A percentile compares a stretch with the other conserved stretches of the same genome.
phyloP scores from a whole-genome alignment of 1,140 invertebrate genomes.

The Brevipalpus yothersi region DNA sequence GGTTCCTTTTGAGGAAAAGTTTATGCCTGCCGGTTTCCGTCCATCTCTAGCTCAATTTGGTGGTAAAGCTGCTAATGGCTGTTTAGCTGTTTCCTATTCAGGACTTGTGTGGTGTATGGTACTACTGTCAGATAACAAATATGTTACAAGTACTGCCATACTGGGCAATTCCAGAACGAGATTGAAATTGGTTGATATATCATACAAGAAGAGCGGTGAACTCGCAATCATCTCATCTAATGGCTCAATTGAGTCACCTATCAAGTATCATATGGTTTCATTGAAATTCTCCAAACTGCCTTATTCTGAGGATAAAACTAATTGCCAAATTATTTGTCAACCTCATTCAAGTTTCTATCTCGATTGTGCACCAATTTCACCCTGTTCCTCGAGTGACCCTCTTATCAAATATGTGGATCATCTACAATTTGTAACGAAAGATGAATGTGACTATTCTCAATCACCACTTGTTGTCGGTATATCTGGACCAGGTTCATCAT shows the following conservation, averaged over 20 bases:
- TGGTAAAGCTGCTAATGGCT: slow-evolving; percentile 50
- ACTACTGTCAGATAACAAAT: slow-evolving; percentile 10
- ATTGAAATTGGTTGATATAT: slow-evolving; percentile 44
- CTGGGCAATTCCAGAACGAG: slow-evolving; percentile 41
- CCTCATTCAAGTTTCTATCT: slow-evolving; percentile 55
- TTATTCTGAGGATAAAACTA: not conserved
- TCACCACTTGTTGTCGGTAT: slow-evolving; percentile 40
- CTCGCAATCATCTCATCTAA: slow-evolving; percentile 45
- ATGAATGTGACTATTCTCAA: slow-evolving; percentile 36
- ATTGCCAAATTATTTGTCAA: slow-evolving; percentile 25
- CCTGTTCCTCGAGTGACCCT: not conserved
- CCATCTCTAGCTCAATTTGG: slow-evolving; percentile 66
- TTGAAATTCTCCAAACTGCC: slow-evolving; percentile 13
- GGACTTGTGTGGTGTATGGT: slow-evolving; percentile 30
- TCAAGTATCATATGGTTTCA: slow-evolving; percentile 46
- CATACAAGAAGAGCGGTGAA: slow-evolving; percentile 48
- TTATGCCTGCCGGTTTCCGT: slow-evolving; percentile 41
- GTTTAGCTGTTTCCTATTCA: slow-evolving; percentile 49
- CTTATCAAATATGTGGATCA: slow-evolving; percentile 29
- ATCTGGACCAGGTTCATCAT: slow-evolving; percentile 17
- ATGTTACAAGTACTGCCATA: slow-evolving; percentile 26
- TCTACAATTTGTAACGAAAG: slow-evolving; percentile 49
- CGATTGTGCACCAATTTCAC: slow-evolving; percentile 18
- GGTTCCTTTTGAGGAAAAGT: slow-evolving; percentile 55
- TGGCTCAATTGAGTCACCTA: slow-evolving; percentile 36